Percentiles rank a stretch among this genome's conserved stretches.
phyloP scores from a whole-genome alignment of 2,888 invertebrate species.

The Amiota communis region DNA sequence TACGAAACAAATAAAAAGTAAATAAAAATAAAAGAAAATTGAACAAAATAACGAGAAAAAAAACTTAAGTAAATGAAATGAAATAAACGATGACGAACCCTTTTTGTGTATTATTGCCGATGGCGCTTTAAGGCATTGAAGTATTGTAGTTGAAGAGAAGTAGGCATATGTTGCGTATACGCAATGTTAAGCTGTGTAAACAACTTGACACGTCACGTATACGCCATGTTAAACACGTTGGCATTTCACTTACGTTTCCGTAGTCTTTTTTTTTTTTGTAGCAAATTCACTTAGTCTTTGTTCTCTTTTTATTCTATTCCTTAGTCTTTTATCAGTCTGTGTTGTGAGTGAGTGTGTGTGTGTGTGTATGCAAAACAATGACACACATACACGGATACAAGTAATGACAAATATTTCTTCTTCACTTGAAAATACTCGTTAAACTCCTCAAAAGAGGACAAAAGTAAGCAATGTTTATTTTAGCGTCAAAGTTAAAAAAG shows the following conservation, averaged over 20 bases:
- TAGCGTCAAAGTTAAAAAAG: slow-evolving; percentile 15
- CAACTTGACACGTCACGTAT: slow-evolving; percentile 12
- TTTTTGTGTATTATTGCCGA: slow-evolving; percentile 2
- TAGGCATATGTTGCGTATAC: slow-evolving; percentile 13
- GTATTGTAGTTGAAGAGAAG: background rate
- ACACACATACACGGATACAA: background rate
- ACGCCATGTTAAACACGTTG: slow-evolving; percentile 12
- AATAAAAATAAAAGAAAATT: slow-evolving; percentile 49
- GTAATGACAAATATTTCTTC: slow-evolving; percentile 3
- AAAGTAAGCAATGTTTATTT: background rate
- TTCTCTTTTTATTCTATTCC: slow-evolving; percentile 26
- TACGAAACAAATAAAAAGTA: slow-evolving; percentile 48
- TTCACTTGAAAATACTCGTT: background rate
- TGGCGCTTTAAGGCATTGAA: background rate
- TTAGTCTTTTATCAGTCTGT: slow-evolving; percentile 38
- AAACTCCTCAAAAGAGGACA: background rate
- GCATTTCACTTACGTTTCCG: slow-evolving; percentile 23
- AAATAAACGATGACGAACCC: background rate
- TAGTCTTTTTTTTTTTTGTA: background rate
- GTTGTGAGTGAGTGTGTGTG: background rate
- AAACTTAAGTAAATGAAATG: background rate
- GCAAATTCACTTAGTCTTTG: background rate
- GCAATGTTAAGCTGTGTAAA: slow-evolving; percentile 8
- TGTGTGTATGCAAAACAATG: background rate
- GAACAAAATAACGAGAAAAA: background rate